A percentile compares a stretch with the other conserved stretches of the same genome.
Evolutionary conservation across 1,140 invertebrate species (phyloP).

Genomic region (Gryllus bimaculatus): DNA sequence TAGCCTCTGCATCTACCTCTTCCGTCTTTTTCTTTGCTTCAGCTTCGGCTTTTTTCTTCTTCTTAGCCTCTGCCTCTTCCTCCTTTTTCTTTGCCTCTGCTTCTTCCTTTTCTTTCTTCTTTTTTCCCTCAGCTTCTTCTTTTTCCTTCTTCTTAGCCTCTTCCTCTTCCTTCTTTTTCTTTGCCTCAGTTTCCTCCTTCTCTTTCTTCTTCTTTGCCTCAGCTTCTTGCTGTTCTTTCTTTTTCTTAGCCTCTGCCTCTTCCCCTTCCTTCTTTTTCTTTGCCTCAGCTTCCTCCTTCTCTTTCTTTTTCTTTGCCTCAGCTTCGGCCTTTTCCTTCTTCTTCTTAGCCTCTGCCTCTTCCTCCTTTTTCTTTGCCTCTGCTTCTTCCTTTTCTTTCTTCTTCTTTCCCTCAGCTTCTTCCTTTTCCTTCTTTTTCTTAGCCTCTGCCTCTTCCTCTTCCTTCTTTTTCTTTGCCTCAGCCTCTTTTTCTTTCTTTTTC

Average conservation of each 20-base stretch:
- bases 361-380: conserved; percentile 27
- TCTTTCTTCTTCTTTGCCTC: conserved; percentile 15
- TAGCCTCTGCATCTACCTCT: conserved; percentile 24
- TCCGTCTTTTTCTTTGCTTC: conserved; percentile 20
- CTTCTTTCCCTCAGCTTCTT: conserved; percentile 24
- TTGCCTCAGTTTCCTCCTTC: background rate
- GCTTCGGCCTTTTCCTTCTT: conserved; percentile 23
- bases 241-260: conserved; percentile 9
- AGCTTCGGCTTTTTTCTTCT: conserved; percentile 23
- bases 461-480: conserved; percentile 15
- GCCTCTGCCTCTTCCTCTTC: conserved; percentile 24
- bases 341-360: conserved; percentile 30
- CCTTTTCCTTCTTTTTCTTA: conserved; percentile 24
- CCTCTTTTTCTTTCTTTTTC: background rate
- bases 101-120: conserved; percentile 12
- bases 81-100: conserved; percentile 23
- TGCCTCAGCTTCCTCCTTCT: conserved; percentile 23
- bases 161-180: background rate
- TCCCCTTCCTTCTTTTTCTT: conserved; percentile 21
- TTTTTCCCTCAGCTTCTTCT: background rate
- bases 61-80: conserved; percentile 24
- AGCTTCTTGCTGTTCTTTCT: conserved; percentile 20
- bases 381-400: conserved; percentile 27
- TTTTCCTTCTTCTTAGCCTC: conserved; percentile 20
- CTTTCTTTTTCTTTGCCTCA: conserved; percentile 20